phyloP scores from a whole-genome alignment of 2,888 invertebrate genomes.

The Lathronympha strigana region DNA sequence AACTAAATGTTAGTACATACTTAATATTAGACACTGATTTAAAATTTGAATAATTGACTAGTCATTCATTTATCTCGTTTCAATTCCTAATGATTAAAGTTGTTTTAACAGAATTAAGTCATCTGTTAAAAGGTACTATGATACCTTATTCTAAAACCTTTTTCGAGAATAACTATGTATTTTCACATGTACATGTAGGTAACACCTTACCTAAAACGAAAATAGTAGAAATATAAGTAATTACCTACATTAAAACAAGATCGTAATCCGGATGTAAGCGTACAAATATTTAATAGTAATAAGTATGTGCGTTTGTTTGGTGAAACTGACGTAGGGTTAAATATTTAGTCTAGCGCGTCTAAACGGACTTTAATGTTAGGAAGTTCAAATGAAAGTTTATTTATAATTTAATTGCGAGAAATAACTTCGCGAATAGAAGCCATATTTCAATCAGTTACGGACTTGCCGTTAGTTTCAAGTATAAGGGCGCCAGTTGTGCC shows the following conservation, averaged over 20 bases:
- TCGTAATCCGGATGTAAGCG: constrained; percentile 5
- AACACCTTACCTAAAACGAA: background rate
- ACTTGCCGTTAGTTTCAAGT: constrained; percentile 8
- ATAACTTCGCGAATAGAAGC: constrained; percentile 25
- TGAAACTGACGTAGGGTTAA: constrained; percentile 33
- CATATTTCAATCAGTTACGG: constrained; percentile 17
- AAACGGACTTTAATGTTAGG: constrained; percentile 38
- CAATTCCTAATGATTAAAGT: too few relatives aligned
- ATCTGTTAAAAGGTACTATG: too few relatives aligned
- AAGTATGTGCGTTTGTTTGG: constrained; percentile 20
- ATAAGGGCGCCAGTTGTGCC: background rate
- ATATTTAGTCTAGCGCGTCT: constrained; percentile 41
- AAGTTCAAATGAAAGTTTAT: constrained; percentile 34
- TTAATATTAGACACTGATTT: too few relatives aligned
- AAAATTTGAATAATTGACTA: too few relatives aligned
- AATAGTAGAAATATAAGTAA: background rate
- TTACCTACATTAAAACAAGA: background rate
- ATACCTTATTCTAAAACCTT: too few relatives aligned
- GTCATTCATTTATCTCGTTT: too few relatives aligned
- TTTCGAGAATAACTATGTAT: too few relatives aligned
- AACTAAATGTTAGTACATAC: too few relatives aligned
- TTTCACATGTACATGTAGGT: too few relatives aligned
- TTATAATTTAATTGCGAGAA: constrained; percentile 37
- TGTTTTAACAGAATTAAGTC: too few relatives aligned
- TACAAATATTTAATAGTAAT: constrained; percentile 14